A percentile compares a stretch with the other conserved stretches of the same genome.
Evolutionary conservation across 2,888 invertebrate genomes (phyloP).

Genomic region (Micoletzkya japonica): DNA sequence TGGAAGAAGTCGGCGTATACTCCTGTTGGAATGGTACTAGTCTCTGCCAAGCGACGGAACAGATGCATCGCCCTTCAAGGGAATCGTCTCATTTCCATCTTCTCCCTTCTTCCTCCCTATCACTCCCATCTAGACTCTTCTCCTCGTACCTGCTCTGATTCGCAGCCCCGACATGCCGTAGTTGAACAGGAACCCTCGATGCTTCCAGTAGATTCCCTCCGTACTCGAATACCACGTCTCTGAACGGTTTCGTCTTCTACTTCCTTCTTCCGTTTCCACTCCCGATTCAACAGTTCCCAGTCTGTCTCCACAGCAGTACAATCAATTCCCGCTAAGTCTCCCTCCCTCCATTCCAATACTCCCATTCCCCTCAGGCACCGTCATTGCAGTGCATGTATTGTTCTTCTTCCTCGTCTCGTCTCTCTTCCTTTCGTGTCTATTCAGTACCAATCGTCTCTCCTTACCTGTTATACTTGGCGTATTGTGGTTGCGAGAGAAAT

Average conservation of each 20-base stretch:
- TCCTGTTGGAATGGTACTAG: conserved; percentile 53
- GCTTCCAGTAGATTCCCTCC: conserved; percentile 55
- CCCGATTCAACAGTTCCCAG: neutral
- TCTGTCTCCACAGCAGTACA: too few species aligned
- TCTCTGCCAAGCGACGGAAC: conserved; percentile 56
- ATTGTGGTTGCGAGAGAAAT: conserved; percentile 57
- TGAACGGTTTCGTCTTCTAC: too few species aligned
- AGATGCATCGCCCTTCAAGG: conserved; percentile 61
- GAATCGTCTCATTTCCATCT: conserved; percentile 42
- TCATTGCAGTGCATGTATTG: neutral
- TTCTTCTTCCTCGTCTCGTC: conserved; percentile 15
- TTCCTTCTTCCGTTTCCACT: too few species aligned
- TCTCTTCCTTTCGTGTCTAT: neutral
- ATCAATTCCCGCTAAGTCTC: too few species aligned
- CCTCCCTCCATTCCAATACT: too few species aligned
- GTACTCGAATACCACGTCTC: conserved; percentile 56
- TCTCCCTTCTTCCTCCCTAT: neutral
- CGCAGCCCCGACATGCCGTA: conserved; percentile 49
- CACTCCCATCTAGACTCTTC: neutral
- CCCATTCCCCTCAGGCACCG: neutral
- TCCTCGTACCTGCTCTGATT: conserved; percentile 27
- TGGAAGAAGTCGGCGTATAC: conserved; percentile 64
- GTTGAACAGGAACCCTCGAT: conserved; percentile 58
- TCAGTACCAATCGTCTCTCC: neutral
- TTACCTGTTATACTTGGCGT: conserved; percentile 55